Conservation (phyloP, 2,113 vertebrate species). For the Drymodes brunneopygia region DNA sequence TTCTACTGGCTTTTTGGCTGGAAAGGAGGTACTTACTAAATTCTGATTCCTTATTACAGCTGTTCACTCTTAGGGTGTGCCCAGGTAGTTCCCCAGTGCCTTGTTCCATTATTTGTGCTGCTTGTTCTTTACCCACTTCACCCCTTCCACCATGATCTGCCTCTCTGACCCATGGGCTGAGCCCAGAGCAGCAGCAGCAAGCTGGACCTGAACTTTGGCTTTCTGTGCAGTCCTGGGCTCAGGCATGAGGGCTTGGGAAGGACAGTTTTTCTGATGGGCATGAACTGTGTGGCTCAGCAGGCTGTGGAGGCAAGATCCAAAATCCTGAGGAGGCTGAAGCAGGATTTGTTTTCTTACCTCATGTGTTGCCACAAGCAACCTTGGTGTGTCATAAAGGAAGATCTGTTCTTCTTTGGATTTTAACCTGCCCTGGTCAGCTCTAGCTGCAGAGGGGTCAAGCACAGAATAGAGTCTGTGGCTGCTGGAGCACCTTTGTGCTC, state of each 20-base stretch:
- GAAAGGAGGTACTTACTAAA: constrained; percentile 39
- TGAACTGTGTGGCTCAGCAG: background rate
- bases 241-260: background rate
- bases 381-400: background rate
- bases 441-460: background rate
- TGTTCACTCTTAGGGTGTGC: background rate
- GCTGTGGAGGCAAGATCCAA: background rate
- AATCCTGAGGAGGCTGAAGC: background rate
- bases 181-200: background rate
- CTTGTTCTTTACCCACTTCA: background rate
- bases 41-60: background rate
- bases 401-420: background rate
- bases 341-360: background rate
- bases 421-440: background rate
- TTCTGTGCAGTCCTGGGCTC: background rate
- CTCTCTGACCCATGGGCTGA: background rate
- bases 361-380: background rate
- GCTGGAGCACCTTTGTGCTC: background rate
- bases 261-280: background rate
- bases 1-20: constrained; percentile 82
- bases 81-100: background rate
- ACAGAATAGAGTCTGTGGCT: background rate
- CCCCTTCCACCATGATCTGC: background rate
- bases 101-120: background rate
- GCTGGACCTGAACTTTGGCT: background rate